Conservation (phyloP, 2,113 vertebrate species). For the Colinus virginianus region DNA sequence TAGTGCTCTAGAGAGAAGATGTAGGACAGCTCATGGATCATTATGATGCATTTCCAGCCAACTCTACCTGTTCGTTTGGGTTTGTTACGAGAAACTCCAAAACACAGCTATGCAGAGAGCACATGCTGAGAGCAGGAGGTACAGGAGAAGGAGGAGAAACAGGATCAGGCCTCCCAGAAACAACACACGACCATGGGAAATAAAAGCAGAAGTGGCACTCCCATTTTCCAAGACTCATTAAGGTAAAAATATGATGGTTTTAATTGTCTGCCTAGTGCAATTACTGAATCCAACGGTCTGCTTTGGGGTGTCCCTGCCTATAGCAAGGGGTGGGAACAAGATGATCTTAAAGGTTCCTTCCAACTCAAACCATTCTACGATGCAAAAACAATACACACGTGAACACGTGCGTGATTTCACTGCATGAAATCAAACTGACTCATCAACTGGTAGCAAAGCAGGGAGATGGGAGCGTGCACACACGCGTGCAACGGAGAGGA, state of each 20-base stretch:
- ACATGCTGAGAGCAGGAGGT: rapidly evolving
- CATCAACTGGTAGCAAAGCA: too few relatives aligned
- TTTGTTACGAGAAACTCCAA: not conserved
- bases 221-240: not conserved
- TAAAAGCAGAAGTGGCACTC: not conserved
- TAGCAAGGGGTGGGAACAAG: too few relatives aligned
- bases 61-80: not conserved
- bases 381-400: too few relatives aligned
- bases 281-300: not conserved
- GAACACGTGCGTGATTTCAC: too few relatives aligned
- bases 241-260: not conserved
- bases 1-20: not conserved
- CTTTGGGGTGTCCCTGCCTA: too few relatives aligned
- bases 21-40: not conserved
- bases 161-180: not conserved
- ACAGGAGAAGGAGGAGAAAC: not conserved
- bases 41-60: not conserved
- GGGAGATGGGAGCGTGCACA: not conserved
- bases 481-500: not conserved
- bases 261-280: not conserved
- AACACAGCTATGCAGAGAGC: not conserved
- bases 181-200: not conserved
- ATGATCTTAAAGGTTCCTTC: too few relatives aligned
- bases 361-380: too few relatives aligned
- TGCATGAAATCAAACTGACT: too few relatives aligned